phyloP scores from a whole-genome alignment of 1,140 invertebrate genomes.

The Penaeus vannamei region DNA sequence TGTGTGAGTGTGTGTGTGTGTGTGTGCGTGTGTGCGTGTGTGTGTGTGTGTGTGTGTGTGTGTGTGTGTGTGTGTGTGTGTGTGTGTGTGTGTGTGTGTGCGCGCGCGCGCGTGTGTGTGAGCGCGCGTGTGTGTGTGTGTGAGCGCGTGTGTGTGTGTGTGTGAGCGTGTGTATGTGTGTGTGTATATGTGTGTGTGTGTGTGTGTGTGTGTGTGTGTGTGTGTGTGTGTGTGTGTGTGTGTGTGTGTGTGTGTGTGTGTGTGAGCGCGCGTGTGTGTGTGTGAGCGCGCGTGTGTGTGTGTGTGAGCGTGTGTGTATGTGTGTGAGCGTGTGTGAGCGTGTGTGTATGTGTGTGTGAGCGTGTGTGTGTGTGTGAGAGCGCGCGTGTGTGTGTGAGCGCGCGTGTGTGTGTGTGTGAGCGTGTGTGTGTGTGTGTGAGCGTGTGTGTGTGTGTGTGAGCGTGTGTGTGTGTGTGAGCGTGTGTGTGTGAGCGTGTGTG shows the following conservation, averaged over 20 bases:
- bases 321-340: not conserved
- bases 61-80: not conserved
- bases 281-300: not conserved
- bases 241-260: not conserved
- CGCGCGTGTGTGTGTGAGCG: not conserved
- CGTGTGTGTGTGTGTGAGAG: not conserved
- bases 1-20: not conserved
- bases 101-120: too few species aligned
- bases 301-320: not conserved
- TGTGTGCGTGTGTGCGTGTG: not conserved
- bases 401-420: too few species aligned
- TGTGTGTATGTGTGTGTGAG: not conserved
- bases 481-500: too few species aligned
- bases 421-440: too few species aligned
- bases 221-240: not conserved
- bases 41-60: not conserved
- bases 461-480: too few species aligned
- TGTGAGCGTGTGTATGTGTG: not conserved
- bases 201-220: not conserved
- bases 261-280: not conserved
- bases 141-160: not conserved
- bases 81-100: too few species aligned
- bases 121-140: not conserved
- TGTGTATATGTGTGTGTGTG: not conserved
- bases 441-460: too few species aligned